These are phyloP conservation scores for Rissa tridactyla DNA, from an alignment of 2,113 vertebrate genomes.

Conservation along the genomic window DNA sequence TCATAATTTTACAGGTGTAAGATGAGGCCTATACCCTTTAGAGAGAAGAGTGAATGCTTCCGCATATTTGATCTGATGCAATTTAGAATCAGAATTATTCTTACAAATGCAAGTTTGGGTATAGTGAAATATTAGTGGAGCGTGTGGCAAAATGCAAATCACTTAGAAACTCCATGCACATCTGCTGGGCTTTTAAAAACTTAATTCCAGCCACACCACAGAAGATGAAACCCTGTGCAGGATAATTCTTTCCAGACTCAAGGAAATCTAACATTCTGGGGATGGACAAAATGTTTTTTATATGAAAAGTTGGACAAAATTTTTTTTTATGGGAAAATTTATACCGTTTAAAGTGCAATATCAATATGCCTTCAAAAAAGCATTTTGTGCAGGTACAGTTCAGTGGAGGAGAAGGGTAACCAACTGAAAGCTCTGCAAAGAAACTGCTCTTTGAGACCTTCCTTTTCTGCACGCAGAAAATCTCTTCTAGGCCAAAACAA, in stretches of 20 bases:
- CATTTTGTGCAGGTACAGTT: background rate
- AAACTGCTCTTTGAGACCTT: slow-evolving; percentile 4
- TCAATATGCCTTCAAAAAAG: slow-evolving; percentile 12
- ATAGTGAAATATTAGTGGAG: background rate
- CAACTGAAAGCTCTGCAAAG: background rate
- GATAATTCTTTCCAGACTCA: background rate
- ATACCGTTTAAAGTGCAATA: background rate
- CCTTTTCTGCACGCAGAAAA: background rate
- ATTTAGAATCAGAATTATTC: background rate
- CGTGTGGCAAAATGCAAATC: background rate
- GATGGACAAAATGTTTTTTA: slow-evolving; percentile 12
- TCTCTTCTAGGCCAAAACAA: background rate
- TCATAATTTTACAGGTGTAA: background rate
- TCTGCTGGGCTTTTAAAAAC: background rate
- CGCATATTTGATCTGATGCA: background rate
- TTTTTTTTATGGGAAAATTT: slow-evolving; percentile 19
- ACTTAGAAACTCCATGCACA: background rate
- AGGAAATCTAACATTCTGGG: background rate
- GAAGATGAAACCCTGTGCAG: background rate
- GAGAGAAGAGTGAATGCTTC: background rate
- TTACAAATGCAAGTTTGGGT: background rate
- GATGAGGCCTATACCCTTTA: background rate
- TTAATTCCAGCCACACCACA: background rate
- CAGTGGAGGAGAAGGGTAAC: slow-evolving; percentile 20
- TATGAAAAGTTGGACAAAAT: slow-evolving; percentile 10